phyloP scores from a whole-genome alignment of 2,797 vertebrate genomes.

The Adrianichthys oophorus region DNA sequence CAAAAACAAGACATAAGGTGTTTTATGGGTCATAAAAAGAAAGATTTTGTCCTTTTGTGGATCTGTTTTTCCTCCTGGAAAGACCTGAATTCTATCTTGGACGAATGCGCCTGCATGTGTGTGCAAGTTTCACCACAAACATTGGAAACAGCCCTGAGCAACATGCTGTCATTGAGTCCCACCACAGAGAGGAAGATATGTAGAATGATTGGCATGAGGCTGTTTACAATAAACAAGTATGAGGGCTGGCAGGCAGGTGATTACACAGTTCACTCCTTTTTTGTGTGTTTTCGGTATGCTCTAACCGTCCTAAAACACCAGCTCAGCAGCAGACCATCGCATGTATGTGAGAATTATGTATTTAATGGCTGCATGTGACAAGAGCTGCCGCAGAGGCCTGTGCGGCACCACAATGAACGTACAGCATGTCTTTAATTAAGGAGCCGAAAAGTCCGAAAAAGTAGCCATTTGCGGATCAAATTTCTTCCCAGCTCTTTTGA shows the following conservation, averaged over 20 bases:
- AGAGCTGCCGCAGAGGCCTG: conserved; percentile 7
- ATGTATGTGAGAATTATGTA: conserved; percentile 29
- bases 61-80: conserved; percentile 16
- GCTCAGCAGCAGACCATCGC: conserved; percentile 26
- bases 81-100: conserved; percentile 11
- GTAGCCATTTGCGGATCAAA: not conserved
- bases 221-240: conserved; percentile 74
- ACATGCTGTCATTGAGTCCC: conserved; percentile 38
- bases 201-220: conserved; percentile 61
- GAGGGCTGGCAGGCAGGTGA: conserved; percentile 50
- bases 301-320: conserved; percentile 15
- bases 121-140: conserved; percentile 33
- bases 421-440: conserved; percentile 16
- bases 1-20: not conserved
- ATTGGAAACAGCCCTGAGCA: conserved; percentile 50
- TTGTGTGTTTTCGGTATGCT: conserved; percentile 13
- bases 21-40: conserved; percentile 6
- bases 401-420: conserved; percentile 1
- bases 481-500: not conserved
- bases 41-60: not conserved
- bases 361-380: conserved; percentile 11
- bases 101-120: conserved; percentile 38
- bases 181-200: conserved; percentile 23
- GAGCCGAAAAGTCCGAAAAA: conserved; percentile 1
- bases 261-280: conserved; percentile 46